Evolutionary conservation across 2,888 invertebrate genomes (phyloP).

Genomic region (Diadromus collaris): DNA sequence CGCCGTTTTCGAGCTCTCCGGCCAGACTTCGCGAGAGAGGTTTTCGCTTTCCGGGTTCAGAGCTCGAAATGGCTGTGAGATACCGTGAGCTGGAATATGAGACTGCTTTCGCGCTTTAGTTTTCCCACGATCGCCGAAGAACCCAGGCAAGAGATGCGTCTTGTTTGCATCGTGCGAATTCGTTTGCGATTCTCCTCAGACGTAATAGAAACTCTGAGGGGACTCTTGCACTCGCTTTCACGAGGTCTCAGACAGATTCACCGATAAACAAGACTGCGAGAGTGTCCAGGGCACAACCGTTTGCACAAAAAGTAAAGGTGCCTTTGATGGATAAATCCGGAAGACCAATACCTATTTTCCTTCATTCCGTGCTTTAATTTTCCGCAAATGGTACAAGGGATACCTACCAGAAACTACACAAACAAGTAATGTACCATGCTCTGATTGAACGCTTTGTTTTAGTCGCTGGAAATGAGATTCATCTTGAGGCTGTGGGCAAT

Average conservation of each 20-base stretch:
- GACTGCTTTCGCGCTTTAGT: slow-evolving; percentile 43
- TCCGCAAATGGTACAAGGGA: background rate
- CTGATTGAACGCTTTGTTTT: slow-evolving; percentile 81
- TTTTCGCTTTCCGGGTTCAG: slow-evolving; percentile 52
- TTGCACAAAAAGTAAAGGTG: slow-evolving; percentile 2
- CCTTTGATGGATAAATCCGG: slow-evolving; percentile 28
- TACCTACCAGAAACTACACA: background rate
- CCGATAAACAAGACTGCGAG: slow-evolving; percentile 6
- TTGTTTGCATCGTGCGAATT: slow-evolving; percentile 34
- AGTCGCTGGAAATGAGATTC: slow-evolving; percentile 84
- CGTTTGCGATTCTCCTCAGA: slow-evolving; percentile 11
- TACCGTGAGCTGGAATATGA: slow-evolving; percentile 35
- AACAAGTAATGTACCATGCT: background rate
- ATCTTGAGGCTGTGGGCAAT: slow-evolving; percentile 82
- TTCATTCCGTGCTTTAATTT: background rate
- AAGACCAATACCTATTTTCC: background rate
- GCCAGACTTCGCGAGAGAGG: slow-evolving; percentile 37
- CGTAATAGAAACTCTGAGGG: slow-evolving; percentile 24
- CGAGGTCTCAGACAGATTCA: slow-evolving; percentile 40
- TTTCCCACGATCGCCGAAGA: slow-evolving; percentile 49
- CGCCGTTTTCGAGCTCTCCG: slow-evolving; percentile 47
- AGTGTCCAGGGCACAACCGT: slow-evolving; percentile 18
- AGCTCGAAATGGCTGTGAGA: slow-evolving; percentile 39
- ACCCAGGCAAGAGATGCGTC: slow-evolving; percentile 16
- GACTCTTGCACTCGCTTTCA: background rate